These are phyloP conservation scores for Pollenia labialis DNA, from an alignment of 2,888 invertebrate genomes.

Conservation along the genomic window DNA sequence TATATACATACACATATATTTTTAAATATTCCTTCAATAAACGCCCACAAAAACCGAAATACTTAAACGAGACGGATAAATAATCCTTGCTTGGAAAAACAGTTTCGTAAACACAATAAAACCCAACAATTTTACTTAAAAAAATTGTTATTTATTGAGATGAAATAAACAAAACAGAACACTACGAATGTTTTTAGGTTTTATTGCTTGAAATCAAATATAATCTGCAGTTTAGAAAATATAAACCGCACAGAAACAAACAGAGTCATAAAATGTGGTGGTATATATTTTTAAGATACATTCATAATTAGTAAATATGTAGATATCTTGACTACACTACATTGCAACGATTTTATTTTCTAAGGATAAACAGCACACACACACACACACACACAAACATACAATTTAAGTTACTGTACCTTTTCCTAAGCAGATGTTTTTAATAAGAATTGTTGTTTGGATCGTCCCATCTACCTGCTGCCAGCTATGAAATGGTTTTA, in stretches of 20 bases:
- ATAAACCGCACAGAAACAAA: slow-evolving; percentile 11
- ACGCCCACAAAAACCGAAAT: slow-evolving; percentile 5
- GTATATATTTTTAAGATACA: background rate
- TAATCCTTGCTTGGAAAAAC: background rate
- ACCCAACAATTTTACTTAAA: background rate
- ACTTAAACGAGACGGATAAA: no score
- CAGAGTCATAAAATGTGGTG: slow-evolving; percentile 29
- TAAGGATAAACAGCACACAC: background rate
- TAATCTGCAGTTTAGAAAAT: background rate
- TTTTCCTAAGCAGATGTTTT: slow-evolving; percentile 17
- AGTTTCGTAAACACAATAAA: slow-evolving; percentile 7
- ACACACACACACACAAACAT: background rate
- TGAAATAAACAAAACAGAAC: background rate
- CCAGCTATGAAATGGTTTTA: background rate
- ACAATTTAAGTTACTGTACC: background rate
- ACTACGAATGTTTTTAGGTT: background rate
- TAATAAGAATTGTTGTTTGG: background rate
- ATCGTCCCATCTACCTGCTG: slow-evolving; percentile 21
- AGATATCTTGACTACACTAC: background rate
- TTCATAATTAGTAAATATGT: slow-evolving; percentile 9
- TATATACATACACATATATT: background rate
- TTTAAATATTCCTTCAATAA: background rate
- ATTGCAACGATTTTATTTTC: slow-evolving; percentile 15
- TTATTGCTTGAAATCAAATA: slow-evolving; percentile 4
- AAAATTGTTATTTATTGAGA: background rate